These are phyloP conservation scores for Colossoma macropomum DNA, from an alignment of 2,113 vertebrate species.

Conservation along the genomic window DNA sequence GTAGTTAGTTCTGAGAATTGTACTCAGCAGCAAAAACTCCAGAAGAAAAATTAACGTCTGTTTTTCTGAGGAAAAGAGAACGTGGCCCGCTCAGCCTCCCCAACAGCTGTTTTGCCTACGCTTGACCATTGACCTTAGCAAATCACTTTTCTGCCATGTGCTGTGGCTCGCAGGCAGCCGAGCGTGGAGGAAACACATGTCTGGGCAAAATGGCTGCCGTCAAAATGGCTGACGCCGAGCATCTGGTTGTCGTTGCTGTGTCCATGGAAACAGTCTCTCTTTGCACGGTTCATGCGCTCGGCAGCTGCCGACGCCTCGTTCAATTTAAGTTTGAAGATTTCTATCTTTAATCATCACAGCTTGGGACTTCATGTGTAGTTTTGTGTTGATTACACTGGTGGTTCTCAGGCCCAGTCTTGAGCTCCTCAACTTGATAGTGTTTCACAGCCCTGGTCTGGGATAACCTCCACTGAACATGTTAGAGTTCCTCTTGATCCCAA, in stretches of 20 bases:
- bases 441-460: too few species aligned
- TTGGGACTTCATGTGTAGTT: neutral
- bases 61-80: neutral
- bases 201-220: constrained; percentile 36
- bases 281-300: constrained; percentile 12
- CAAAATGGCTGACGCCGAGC: constrained; percentile 7
- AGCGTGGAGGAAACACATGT: constrained; percentile 16
- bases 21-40: neutral
- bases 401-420: too few species aligned
- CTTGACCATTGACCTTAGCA: constrained; percentile 39
- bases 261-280: constrained; percentile 6
- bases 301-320: constrained; percentile 30
- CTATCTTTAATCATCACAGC: neutral
- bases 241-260: constrained; percentile 32
- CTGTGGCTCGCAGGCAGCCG: constrained; percentile 8
- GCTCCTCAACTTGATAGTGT: too few species aligned
- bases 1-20: neutral
- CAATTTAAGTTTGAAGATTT: constrained; percentile 9
- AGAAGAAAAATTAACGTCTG: neutral
- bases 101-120: constrained; percentile 1
- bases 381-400: neutral
- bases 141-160: constrained; percentile 13
- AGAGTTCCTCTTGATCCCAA: too few species aligned
- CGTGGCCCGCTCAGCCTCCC: neutral
- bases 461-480: too few species aligned